phyloP scores from a whole-genome alignment of 2,797 vertebrate genomes.

The Syngnathus acus region DNA sequence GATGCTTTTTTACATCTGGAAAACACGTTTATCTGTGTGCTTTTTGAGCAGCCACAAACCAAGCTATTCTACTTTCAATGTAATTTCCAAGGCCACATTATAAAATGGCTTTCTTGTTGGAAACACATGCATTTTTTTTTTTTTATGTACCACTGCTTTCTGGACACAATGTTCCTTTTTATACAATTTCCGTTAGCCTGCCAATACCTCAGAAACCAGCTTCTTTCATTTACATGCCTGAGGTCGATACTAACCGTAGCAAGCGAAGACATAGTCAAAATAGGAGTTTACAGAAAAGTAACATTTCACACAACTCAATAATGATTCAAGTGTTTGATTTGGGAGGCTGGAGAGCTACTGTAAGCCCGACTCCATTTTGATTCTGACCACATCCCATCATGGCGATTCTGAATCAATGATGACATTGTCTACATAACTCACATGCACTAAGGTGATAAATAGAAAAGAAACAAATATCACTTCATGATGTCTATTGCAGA shows the following conservation, averaged over 20 bases:
- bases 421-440: constrained; percentile 21
- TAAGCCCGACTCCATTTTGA: constrained; percentile 20
- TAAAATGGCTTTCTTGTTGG: constrained; percentile 43
- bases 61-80: constrained; percentile 13
- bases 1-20: constrained; percentile 16
- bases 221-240: constrained; percentile 48
- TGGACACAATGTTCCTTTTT: constrained; percentile 31
- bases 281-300: constrained; percentile 14
- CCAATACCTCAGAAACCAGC: constrained; percentile 58
- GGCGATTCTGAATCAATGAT: constrained; percentile 38
- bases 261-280: constrained; percentile 8
- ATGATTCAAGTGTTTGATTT: constrained; percentile 26
- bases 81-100: constrained; percentile 31
- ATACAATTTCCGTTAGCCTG: constrained; percentile 18
- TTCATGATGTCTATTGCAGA: no score
- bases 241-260: constrained; percentile 45
- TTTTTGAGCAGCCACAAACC: constrained; percentile 11
- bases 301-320: constrained; percentile 26
- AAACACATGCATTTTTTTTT: constrained; percentile 27
- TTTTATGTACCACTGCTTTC: constrained; percentile 31
- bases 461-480: constrained; percentile 4
- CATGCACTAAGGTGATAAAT: constrained; percentile 44
- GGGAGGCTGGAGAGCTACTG: constrained; percentile 6
- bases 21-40: constrained; percentile 18
- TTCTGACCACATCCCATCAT: constrained; percentile 25